Base-by-base conservation (phyloP, 2,888 invertebrate species). In the Nymphalis polychloros region DNA sequence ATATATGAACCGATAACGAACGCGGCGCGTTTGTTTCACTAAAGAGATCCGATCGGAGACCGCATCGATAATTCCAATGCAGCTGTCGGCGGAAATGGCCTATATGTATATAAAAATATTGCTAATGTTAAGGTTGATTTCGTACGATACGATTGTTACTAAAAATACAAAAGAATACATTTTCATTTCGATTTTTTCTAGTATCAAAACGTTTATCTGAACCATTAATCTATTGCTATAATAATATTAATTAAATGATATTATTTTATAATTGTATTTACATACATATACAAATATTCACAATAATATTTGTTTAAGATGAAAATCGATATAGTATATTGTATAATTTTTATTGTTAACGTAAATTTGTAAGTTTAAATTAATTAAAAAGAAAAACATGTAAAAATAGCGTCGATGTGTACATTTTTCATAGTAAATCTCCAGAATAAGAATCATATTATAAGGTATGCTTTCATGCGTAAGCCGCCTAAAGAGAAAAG, bases 11-110 rank as follows among this genome's bases (percentile, higher is more conserved):
- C 84, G 89, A 90, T 90, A 90, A 87, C 80, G 80, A 79, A 81
- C 76, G 88, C 90, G 90, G 90, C 88, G 73, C 89, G 84, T 89
- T 87, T 89, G 88, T 81, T 63, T 73, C 72, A 72, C 74, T 75
- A 78, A 77, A 78, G 78, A 82, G 87, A 90, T 90, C 85, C 81
- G 83, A 86, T 87, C 84, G 80, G 72, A 73, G 75, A 79, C 78
- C 78, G 79, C 82, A 80, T 81, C 80, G 82, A 83, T 80, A 80
- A 84, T 81, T 75, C 78, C 79, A 81, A 81, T 77, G 83, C 84
- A 80, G 82, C 82, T 84, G 82, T 81, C 83, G 77, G 74, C 79
- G 78, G 77, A 79, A 76, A 78, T 76, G 76, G 73, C 73, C 76
- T 77, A 70, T 75, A 77, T 74, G 72, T 73, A 71, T 75, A 74